phyloP scores from a whole-genome alignment of 92 coral and sea anemone species.

The Chrysogorgia sp. region DNA sequence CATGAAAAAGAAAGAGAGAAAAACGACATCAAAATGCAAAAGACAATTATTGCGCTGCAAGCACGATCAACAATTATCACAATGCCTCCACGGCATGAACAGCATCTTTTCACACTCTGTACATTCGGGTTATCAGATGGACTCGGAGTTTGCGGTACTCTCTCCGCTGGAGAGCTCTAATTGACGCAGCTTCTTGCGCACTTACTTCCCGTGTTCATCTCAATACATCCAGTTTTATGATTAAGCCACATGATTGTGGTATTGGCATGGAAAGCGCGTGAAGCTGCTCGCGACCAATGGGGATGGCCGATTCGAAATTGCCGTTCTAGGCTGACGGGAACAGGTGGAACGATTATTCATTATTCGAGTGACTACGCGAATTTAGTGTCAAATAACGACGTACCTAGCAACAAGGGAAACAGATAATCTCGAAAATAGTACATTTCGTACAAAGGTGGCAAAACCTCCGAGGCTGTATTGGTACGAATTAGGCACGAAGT shows the following conservation, averaged over 20 bases:
- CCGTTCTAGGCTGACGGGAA: slow-evolving; percentile 14
- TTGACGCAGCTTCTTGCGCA: too few relatives aligned
- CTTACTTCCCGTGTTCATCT: background rate
- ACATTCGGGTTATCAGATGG: too few relatives aligned
- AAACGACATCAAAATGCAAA: too few relatives aligned
- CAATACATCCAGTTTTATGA: background rate
- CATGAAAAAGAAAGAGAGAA: too few relatives aligned
- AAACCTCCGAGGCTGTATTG: background rate
- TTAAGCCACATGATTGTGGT: background rate
- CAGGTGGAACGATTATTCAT: slow-evolving; percentile 51
- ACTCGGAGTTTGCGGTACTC: too few relatives aligned
- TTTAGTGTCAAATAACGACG: slow-evolving; percentile 51
- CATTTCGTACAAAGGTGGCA: background rate
- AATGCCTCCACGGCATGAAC: too few relatives aligned
- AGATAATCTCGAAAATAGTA: background rate
- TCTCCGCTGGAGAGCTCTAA: too few relatives aligned
- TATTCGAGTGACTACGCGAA: slow-evolving; percentile 36
- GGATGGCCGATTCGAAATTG: slow-evolving; percentile 15
- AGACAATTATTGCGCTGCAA: too few relatives aligned
- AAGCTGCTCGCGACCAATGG: slow-evolving; percentile 24
- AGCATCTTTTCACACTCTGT: too few relatives aligned
- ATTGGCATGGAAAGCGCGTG: slow-evolving; percentile 23
- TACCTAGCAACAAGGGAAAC: slow-evolving; percentile 47
- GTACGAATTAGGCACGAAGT: too few relatives aligned
- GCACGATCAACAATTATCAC: too few relatives aligned